Percentiles rank a stretch among this genome's conserved stretches.
These are phyloP conservation scores for Rhinatrema bivittatum DNA, from an alignment of 2,797 vertebrate genomes.

Conservation along the genomic window DNA sequence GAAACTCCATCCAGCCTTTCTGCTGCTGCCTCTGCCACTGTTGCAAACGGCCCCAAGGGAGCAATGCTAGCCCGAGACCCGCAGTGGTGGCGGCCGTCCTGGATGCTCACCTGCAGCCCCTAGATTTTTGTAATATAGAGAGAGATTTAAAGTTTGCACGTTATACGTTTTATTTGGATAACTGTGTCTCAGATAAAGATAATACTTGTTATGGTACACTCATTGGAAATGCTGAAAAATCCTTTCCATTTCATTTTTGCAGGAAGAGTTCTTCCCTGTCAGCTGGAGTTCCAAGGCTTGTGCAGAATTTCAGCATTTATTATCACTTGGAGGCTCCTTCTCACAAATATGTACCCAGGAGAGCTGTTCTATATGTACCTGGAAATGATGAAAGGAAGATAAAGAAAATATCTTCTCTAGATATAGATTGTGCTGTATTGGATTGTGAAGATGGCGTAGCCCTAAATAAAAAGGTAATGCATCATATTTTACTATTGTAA, in stretches of 20 bases:
- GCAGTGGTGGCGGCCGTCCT: too few relatives aligned
- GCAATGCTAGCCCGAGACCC: too few relatives aligned
- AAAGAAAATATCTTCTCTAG: constrained; percentile 76
- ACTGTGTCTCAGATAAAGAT: too few relatives aligned
- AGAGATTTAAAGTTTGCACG: too few relatives aligned
- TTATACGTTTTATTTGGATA: too few relatives aligned
- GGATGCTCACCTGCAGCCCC: too few relatives aligned
- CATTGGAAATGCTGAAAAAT: too few relatives aligned
- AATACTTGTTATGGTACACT: too few relatives aligned
- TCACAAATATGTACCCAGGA: constrained; percentile 78
- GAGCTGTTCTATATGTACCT: constrained; percentile 90
- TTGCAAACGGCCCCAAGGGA: too few relatives aligned
- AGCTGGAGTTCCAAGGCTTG: constrained; percentile 19
- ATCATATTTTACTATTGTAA: neutral
- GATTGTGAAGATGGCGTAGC: constrained; percentile 97
- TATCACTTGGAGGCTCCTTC: constrained; percentile 24
- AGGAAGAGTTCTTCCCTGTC: constrained; percentile 31
- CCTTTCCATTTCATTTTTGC: constrained; percentile 3
- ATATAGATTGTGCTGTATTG: constrained; percentile 88
- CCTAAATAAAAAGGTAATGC: constrained; percentile 83
- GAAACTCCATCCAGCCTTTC: too few relatives aligned
- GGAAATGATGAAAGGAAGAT: constrained; percentile 91
- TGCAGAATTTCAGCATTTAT: neutral
- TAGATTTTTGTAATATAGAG: too few relatives aligned
- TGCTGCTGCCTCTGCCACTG: too few relatives aligned